These are phyloP conservation scores for Prunella himalayana DNA, from an alignment of 2,113 vertebrate genomes.

Conservation along the genomic window DNA sequence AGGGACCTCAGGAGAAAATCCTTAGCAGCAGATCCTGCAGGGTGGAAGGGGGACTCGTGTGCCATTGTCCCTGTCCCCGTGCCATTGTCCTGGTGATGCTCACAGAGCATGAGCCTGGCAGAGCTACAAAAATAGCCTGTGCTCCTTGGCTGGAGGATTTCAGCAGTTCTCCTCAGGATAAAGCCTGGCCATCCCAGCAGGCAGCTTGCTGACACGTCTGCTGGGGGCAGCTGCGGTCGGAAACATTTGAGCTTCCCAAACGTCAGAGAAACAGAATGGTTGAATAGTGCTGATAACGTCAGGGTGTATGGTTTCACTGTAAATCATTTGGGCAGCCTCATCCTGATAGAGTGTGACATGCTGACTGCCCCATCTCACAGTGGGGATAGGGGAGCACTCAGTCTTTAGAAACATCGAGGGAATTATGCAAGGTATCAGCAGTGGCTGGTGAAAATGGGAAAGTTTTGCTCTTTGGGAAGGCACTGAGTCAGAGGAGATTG, in stretches of 20 bases:
- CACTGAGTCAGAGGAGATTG: accelerated
- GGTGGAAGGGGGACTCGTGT: not conserved
- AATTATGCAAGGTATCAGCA: not conserved
- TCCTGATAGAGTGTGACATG: not conserved
- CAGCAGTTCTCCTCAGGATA: accelerated
- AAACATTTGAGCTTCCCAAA: not conserved
- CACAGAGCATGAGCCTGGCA: not conserved
- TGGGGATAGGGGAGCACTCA: not conserved
- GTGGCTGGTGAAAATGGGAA: not conserved
- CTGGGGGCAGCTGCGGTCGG: not conserved
- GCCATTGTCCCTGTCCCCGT: not conserved
- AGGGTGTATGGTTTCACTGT: not conserved
- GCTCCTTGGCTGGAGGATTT: not conserved
- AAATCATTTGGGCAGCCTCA: not conserved
- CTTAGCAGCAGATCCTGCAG: not conserved
- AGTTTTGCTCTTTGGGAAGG: not conserved
- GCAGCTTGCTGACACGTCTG: not conserved
- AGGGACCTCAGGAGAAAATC: not conserved
- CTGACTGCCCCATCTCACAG: accelerated
- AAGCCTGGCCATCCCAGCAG: not conserved
- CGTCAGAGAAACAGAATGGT: not conserved
- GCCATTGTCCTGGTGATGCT: not conserved
- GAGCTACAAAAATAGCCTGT: not conserved
- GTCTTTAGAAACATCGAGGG: not conserved
- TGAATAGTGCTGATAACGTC: not conserved